These are phyloP conservation scores for Erebia epiphron DNA, from an alignment of 2,888 invertebrate genomes.

Conservation along the genomic window DNA sequence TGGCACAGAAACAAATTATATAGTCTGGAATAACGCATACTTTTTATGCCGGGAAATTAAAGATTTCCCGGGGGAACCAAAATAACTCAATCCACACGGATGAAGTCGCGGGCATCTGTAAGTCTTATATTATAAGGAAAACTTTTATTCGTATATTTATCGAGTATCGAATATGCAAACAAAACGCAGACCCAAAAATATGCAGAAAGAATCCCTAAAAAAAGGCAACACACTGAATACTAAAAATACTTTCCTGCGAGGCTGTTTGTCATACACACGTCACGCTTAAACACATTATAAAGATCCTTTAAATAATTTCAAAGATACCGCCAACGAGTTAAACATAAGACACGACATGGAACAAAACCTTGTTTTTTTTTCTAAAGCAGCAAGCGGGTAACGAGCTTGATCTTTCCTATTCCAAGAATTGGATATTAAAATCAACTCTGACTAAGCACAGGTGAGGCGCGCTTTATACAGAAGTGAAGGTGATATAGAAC, in stretches of 20 bases:
- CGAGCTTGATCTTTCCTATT: constrained; percentile 19
- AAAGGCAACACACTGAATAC: not conserved
- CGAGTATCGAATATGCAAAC: too few relatives aligned
- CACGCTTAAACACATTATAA: constrained; percentile 1
- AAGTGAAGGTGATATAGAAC: not conserved
- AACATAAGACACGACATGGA: constrained; percentile 10
- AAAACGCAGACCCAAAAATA: not conserved
- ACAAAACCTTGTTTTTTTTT: constrained; percentile 5
- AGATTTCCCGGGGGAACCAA: too few relatives aligned
- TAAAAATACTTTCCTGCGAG: not conserved
- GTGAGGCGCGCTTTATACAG: not conserved
- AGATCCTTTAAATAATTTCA: constrained; percentile 13
- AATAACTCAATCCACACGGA: too few relatives aligned
- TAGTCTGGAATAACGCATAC: too few relatives aligned
- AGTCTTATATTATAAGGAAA: too few relatives aligned
- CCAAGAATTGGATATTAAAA: constrained; percentile 20
- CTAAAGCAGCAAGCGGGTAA: not conserved
- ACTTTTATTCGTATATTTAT: too few relatives aligned
- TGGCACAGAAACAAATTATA: too few relatives aligned
- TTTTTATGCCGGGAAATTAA: too few relatives aligned
- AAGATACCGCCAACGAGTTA: constrained; percentile 15
- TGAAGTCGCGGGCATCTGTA: too few relatives aligned
- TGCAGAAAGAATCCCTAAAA: not conserved
- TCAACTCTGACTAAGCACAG: constrained; percentile 16
- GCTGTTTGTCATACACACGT: not conserved